phyloP scores from a whole-genome alignment of 2,888 invertebrate genomes.

The Trachelus stipa region DNA sequence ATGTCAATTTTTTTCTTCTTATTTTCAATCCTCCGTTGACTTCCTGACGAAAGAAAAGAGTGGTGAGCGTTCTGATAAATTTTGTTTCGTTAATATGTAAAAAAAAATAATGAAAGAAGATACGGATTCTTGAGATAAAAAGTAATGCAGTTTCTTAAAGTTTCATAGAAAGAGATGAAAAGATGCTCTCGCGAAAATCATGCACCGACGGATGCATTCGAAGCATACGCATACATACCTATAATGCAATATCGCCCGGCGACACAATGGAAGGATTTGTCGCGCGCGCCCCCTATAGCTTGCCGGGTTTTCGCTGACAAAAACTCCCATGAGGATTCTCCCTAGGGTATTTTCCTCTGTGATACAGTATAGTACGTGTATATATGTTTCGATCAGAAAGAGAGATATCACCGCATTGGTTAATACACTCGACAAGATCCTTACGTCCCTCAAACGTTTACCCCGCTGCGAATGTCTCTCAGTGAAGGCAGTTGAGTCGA shows the following conservation, averaged over 20 bases:
- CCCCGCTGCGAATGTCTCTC: background rate
- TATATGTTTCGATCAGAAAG: background rate
- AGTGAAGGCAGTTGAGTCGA: background rate
- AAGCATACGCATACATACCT: constrained; percentile 33
- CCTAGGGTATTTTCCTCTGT: background rate
- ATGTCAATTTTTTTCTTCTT: background rate
- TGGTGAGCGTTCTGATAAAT: background rate
- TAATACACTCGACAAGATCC: background rate
- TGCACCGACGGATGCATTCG: constrained; percentile 52
- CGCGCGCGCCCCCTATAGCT: constrained; percentile 32
- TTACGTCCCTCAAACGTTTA: background rate
- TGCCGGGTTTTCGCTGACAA: background rate
- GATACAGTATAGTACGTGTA: background rate
- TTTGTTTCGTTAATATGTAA: background rate
- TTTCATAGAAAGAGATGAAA: background rate
- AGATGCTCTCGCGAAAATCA: constrained; percentile 39
- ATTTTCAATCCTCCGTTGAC: background rate
- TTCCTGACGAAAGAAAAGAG: background rate
- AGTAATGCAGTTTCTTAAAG: background rate
- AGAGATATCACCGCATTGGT: background rate
- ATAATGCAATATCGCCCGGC: constrained; percentile 34
- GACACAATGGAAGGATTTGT: constrained; percentile 54
- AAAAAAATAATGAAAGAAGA: background rate
- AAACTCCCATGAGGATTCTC: background rate
- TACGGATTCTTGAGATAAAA: background rate